These are phyloP conservation scores for Amiota mariae DNA, from an alignment of 2,888 invertebrate genomes.

Conservation along the genomic window DNA sequence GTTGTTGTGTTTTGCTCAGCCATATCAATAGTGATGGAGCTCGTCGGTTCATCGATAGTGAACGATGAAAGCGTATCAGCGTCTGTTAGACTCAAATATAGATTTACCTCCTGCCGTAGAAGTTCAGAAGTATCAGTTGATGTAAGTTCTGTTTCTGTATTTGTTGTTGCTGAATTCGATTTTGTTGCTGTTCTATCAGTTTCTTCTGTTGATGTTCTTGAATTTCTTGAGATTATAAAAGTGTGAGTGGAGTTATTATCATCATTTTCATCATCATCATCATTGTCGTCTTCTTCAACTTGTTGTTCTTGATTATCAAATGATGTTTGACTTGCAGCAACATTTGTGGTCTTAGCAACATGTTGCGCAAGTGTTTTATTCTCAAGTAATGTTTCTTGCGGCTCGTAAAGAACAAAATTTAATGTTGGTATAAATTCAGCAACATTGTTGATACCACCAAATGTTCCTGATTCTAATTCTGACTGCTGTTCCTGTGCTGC, in stretches of 20 bases:
- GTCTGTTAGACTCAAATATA: slow-evolving; percentile 58
- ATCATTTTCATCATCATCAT: slow-evolving; percentile 41
- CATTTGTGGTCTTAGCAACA: slow-evolving; percentile 41
- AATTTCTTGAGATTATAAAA: slow-evolving; percentile 58
- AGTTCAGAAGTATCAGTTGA: slow-evolving; percentile 58
- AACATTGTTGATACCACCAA: slow-evolving; percentile 49
- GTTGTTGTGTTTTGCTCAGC: slow-evolving; percentile 54
- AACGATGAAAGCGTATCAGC: slow-evolving; percentile 58
- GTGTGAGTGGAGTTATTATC: slow-evolving; percentile 59
- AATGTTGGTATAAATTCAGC: slow-evolving; percentile 68
- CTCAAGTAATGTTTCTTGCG: slow-evolving; percentile 21
- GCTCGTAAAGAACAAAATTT: slow-evolving; percentile 60
- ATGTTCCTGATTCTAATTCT: slow-evolving; percentile 41
- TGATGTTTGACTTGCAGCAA: not conserved
- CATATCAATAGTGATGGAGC: slow-evolving; percentile 70
- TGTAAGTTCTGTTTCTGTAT: slow-evolving; percentile 31
- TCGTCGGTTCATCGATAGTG: slow-evolving; percentile 64
- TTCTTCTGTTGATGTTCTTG: slow-evolving; percentile 39
- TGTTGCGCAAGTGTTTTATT: slow-evolving; percentile 38
- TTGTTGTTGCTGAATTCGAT: slow-evolving; percentile 36
- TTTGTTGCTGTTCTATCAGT: slow-evolving; percentile 40
- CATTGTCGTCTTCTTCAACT: not conserved
- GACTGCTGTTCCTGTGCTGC: slow-evolving; percentile 17
- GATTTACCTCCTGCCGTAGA: slow-evolving; percentile 57
- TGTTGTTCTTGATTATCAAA: not conserved